phyloP scores from a whole-genome alignment of 2,888 invertebrate species.

The Biston stratarius region DNA sequence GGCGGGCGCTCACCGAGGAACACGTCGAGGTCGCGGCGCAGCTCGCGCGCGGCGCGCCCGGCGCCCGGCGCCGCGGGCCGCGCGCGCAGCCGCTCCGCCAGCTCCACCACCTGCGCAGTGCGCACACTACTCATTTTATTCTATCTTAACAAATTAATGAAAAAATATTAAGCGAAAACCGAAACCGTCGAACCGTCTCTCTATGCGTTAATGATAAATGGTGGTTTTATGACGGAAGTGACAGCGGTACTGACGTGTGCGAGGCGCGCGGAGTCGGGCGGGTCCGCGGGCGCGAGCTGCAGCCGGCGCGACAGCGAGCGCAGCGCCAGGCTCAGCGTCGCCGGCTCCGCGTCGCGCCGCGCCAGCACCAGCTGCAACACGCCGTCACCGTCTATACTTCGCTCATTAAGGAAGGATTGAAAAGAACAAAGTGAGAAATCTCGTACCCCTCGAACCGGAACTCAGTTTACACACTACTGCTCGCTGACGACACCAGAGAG shows the following conservation, averaged over 20 bases:
- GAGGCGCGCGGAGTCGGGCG: not conserved
- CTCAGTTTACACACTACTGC: too few species aligned
- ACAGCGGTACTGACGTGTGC: not conserved
- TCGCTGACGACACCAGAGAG: too few species aligned
- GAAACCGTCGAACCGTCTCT: too few species aligned
- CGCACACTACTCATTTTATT: too few species aligned
- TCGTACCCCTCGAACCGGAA: too few species aligned
- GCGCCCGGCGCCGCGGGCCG: not conserved
- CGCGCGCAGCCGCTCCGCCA: slow-evolving; percentile 7
- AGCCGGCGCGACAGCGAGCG: not conserved
- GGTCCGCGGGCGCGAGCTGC: not conserved
- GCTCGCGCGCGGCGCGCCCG: slow-evolving; percentile 8
- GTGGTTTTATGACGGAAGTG: not conserved
- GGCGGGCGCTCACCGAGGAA: slow-evolving; percentile 17
- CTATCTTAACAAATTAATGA: too few species aligned
- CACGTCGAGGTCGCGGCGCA: slow-evolving; percentile 6
- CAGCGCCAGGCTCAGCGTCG: slow-evolving; percentile 1
- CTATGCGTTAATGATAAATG: too few species aligned
- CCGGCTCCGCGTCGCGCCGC: slow-evolving; percentile 6
- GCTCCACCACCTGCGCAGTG: not conserved
- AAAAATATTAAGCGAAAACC: too few species aligned
- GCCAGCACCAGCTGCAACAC: not conserved
- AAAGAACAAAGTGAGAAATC: too few species aligned
- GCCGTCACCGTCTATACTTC: not conserved
- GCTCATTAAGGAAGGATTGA: too few species aligned